Percentiles rank a stretch among this genome's conserved stretches.
These are phyloP conservation scores for Origma solitaria DNA, from an alignment of 2,113 vertebrate species.

Conservation along the genomic window DNA sequence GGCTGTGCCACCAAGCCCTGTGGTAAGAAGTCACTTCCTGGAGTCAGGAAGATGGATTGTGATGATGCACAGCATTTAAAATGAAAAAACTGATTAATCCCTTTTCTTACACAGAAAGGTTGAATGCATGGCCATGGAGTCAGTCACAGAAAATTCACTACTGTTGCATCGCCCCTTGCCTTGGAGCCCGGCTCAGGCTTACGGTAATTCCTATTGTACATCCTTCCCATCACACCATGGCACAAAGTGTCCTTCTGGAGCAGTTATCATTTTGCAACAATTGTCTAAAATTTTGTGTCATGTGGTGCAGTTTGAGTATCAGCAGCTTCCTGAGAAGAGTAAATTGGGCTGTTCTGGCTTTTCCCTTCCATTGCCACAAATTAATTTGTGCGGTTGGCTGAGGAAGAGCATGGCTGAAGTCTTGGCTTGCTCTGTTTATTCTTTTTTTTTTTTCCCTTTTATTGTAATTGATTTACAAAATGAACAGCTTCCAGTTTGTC, in stretches of 20 bases:
- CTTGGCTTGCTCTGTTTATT: neutral
- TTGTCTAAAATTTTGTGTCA: neutral
- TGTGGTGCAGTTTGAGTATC: accelerated
- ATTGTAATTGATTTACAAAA: conserved; percentile 8
- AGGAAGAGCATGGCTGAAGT: neutral
- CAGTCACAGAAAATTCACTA: neutral
- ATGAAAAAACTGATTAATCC: neutral
- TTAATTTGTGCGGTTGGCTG: neutral
- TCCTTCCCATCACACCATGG: neutral
- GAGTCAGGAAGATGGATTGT: neutral
- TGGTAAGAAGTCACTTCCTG: accelerated
- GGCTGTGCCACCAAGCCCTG: neutral
- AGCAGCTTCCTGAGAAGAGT: neutral
- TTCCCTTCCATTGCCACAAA: neutral
- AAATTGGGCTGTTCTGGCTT: neutral
- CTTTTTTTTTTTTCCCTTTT: neutral
- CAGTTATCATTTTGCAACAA: neutral
- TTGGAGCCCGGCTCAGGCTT: neutral
- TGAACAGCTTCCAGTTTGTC: neutral
- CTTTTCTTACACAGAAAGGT: neutral
- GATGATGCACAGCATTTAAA: neutral
- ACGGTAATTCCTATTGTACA: neutral
- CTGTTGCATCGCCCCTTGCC: accelerated
- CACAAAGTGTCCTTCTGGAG: neutral
- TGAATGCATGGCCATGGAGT: neutral